A percentile compares a stretch with the other conserved stretches of the same genome.
Evolutionary conservation across 2,113 vertebrate genomes (phyloP).

Genomic region (Gopherus flavomarginatus): DNA sequence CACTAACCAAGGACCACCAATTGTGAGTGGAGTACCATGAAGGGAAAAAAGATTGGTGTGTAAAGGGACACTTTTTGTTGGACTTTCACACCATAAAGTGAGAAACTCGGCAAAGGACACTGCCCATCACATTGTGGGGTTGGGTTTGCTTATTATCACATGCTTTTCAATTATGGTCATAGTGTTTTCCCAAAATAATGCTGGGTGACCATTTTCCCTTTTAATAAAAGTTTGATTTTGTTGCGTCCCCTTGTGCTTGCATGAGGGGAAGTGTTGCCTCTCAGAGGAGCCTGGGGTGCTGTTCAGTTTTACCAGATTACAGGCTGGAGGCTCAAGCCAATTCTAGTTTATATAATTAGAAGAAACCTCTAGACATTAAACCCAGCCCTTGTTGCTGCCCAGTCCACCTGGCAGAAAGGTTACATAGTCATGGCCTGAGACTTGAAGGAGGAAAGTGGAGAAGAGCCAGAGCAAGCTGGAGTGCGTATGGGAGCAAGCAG

Average conservation of each 20-base stretch:
- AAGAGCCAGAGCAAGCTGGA: background rate
- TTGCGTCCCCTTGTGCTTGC: background rate
- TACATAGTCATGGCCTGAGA: background rate
- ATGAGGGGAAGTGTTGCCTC: no score
- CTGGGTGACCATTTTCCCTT: background rate
- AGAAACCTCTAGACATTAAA: background rate
- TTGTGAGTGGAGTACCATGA: no score
- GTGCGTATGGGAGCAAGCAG: background rate
- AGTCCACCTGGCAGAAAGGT: accelerated
- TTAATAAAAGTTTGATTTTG: background rate
- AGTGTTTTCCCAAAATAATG: background rate
- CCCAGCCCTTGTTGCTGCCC: background rate
- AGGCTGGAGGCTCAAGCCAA: background rate
- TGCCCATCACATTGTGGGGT: background rate
- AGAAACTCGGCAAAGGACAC: background rate
- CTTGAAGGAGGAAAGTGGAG: background rate
- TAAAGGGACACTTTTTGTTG: background rate
- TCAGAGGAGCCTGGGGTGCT: background rate
- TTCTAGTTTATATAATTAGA: background rate
- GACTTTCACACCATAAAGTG: background rate
- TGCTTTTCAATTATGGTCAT: background rate
- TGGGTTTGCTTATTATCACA: background rate
- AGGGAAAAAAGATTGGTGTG: background rate
- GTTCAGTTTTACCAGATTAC: background rate
- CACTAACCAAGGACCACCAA: no score